Evolutionary conservation across 2,113 vertebrate genomes (phyloP), one percentile per base, ranked within the genome.

Genomic region (Panurus biarmicus): DNA sequence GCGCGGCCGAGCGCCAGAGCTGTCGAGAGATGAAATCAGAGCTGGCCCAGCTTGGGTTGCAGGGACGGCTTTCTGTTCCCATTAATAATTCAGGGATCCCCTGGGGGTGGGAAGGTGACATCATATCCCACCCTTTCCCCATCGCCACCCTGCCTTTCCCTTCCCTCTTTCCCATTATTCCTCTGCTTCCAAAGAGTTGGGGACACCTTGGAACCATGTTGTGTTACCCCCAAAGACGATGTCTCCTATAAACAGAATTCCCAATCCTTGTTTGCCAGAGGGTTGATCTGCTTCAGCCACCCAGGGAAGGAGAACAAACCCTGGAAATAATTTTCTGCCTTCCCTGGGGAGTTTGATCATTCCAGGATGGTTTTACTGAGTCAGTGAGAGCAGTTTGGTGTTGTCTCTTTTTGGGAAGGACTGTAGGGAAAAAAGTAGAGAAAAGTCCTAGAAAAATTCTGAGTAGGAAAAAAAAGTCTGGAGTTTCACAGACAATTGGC

Each of bases 21-120:
- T 90, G 90, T 88, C 2, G 5, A 92, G 91, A 95, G 88, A 95
- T 95, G 97, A 96, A 97, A 97, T 92, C 87, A 93, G 96, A 97
- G 84, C 85, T 0, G 7, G 11, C 64, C 22, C 22, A 2, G 90
- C 90, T 97, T 86, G 90, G 77, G 62, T 97, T 97, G 69, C 96
- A 95, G 66, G 87, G 58, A 70, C 14, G 1, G 57, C 12, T 94
- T 96, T 96, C 48, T 73, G 69, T 94, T 94, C 40, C 1, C 6
- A 96, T 97, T 83, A 97, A 97, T 97, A 95, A 96, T 97, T 95
- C 87, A 97, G 44, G 65, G 20, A n/a, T 89, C 83, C 80, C 72
- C 13, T 0, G 24, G 38, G 94, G 47, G 20, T 0, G 6, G 75
- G 91, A 31, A 66, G 65, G 77, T 97, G 94, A 90, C 95, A 94